These are phyloP conservation scores for Anagrus nilaparvatae DNA, from an alignment of 1,140 invertebrate genomes.

Conservation along the genomic window DNA sequence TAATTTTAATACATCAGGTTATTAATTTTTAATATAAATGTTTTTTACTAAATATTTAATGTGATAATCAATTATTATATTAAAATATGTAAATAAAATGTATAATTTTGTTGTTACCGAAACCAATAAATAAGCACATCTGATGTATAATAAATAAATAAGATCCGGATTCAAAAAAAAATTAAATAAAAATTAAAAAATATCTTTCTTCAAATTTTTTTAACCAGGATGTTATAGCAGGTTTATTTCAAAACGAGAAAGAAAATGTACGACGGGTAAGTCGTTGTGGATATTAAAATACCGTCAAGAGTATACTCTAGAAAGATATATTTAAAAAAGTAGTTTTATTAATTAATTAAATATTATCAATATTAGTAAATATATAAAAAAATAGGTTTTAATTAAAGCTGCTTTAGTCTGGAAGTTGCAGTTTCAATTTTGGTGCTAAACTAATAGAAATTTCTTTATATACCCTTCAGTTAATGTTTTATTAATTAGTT, in stretches of 20 bases:
- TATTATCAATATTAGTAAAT: conserved; percentile 7
- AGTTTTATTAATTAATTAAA: conserved; percentile 9
- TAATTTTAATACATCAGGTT: no score
- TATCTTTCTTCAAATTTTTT: conserved; percentile 13
- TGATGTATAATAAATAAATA: no score
- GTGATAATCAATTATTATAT: no score
- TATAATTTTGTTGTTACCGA: no score
- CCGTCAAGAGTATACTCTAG: conserved; percentile 14
- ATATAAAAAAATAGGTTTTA: conserved; percentile 11
- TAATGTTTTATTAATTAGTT: conserved; percentile 7
- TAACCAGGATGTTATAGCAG: conserved; percentile 16
- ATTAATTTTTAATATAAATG: no score
- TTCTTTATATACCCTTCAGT: neutral
- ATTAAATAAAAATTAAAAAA: no score
- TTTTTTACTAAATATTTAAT: no score
- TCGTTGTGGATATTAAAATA: conserved; percentile 15
- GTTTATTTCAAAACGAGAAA: conserved; percentile 17
- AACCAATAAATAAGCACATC: no score
- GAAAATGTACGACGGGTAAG: conserved; percentile 15
- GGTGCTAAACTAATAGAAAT: conserved; percentile 10
- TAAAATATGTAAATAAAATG: no score
- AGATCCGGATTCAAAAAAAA: no score
- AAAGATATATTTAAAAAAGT: no score
- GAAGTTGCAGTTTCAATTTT: conserved; percentile 14
- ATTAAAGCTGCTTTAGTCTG: conserved; percentile 16